Evolutionary conservation across 23 tunicate genomes (phyloP).

Genomic region (Phallusia fumigata): DNA sequence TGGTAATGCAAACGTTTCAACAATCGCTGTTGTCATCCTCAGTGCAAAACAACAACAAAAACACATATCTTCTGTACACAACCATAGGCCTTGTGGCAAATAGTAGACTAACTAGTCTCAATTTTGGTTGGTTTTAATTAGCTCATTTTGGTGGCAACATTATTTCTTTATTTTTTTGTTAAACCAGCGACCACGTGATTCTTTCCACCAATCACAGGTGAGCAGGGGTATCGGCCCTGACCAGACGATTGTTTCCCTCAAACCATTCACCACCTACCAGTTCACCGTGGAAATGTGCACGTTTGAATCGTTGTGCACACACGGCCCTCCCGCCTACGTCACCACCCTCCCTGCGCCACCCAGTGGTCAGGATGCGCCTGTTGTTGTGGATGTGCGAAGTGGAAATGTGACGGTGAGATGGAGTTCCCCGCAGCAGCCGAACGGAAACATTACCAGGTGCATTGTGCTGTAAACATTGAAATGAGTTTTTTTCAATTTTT

Average conservation of each 20-base stretch:
- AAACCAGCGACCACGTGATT: too few species aligned
- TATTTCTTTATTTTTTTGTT: too few species aligned
- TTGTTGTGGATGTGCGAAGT: slow-evolving; percentile 10
- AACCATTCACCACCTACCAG: slow-evolving; percentile 67
- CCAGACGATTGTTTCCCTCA: slow-evolving; percentile 43
- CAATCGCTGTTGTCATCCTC: too few species aligned
- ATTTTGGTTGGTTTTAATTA: too few species aligned
- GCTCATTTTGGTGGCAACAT: background rate
- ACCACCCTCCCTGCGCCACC: slow-evolving; percentile 92
- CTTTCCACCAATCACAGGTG: slow-evolving; percentile 33
- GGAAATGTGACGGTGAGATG: slow-evolving; percentile 55
- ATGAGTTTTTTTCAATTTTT: too few species aligned
- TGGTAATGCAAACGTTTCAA: too few species aligned
- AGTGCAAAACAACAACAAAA: too few species aligned
- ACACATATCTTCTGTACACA: too few species aligned
- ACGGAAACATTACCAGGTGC: slow-evolving; percentile 77
- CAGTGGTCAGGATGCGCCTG: slow-evolving; percentile 67
- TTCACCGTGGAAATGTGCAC: slow-evolving; percentile 71
- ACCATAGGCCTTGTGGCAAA: too few species aligned
- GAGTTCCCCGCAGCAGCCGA: slow-evolving; percentile 52
- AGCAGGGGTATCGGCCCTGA: slow-evolving; percentile 40
- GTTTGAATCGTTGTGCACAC: slow-evolving; percentile 48
- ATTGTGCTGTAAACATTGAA: too few species aligned
- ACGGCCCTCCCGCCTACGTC: slow-evolving; percentile 49
- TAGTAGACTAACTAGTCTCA: too few species aligned